Percentiles rank a stretch among this genome's conserved stretches.
These are phyloP conservation scores for Tetragonula clypearis DNA, from an alignment of 1,140 invertebrate genomes.

Conservation along the genomic window DNA sequence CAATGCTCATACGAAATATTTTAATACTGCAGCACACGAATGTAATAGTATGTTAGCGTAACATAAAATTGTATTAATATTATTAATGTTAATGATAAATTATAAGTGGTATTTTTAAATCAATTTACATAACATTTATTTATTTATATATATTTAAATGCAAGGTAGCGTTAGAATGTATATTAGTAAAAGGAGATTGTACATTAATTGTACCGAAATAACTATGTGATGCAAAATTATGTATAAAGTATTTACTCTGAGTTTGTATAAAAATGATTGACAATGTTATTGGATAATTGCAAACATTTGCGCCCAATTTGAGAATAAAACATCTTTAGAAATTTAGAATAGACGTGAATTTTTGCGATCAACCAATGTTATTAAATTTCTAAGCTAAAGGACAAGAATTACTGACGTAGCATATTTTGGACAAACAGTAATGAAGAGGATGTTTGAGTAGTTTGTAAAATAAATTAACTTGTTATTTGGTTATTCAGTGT, in stretches of 20 bases:
- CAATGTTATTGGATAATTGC: neutral
- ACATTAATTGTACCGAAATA: neutral
- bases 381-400: neutral
- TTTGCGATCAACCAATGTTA: too few relatives aligned
- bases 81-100: neutral
- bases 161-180: neutral
- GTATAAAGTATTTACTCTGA: neutral
- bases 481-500: neutral
- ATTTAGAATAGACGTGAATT: too few relatives aligned
- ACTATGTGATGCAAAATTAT: neutral
- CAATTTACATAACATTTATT: neutral
- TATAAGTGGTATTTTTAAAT: neutral
- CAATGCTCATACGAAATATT: neutral
- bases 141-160: neutral
- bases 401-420: too few relatives aligned
- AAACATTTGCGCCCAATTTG: too few relatives aligned
- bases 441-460: neutral
- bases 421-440: neutral
- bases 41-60: neutral
- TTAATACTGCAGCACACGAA: neutral
- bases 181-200: neutral
- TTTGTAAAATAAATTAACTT: neutral
- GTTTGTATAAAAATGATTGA: neutral
- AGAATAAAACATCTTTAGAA: too few relatives aligned
- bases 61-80: neutral